Base-by-base conservation (phyloP, 2,888 invertebrate species). In the Ypsolopha scabrella region DNA sequence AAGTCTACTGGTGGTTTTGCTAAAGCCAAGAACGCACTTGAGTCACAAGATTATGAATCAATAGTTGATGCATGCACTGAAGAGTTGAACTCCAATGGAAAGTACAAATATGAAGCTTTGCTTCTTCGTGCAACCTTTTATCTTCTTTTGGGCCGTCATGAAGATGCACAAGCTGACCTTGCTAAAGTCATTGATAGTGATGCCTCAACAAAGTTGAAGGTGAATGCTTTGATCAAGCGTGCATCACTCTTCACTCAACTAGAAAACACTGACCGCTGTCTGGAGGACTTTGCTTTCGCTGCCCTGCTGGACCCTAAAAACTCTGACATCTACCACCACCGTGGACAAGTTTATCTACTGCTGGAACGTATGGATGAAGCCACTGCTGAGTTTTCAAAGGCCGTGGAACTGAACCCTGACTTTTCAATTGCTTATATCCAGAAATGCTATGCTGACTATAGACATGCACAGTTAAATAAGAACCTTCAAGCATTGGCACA, bases 251-350 rank as follows among this genome's bases (percentile, higher is more conserved):
- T 91, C 60, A 93, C 97, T 75, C 96, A 97, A 70, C 80, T 92
- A 51, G 94, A 93, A 61, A 88, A 92, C 56, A 87, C 91, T 38
- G 91, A 91, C 41, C 89, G 90, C 55, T 94, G 94, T 59, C 83
- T 96, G 59, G 89, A 88, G 51, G 95, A 95, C 73, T 97, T 97
- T 76, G 89, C 90, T 11, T 80, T 74, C 58, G 98, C 97, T 37
- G 90, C 92, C 43, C 83, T 90, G 62, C 70, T 96, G 48, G 94
- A 95, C 62, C 90, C 95, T 0, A 87, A 92, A 37, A 95, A 94
- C 72, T 90, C 94, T 24, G 98, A 98, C 72, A 91, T 98, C 51
- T 98, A 94, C 75, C 96, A 97, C 72, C 97, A 98, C 68, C 88
- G 97, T 56, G 98, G 97, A 50, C 91, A 98, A 90, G 93, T 97